Percentiles rank a stretch among this genome's conserved stretches.
These are phyloP conservation scores for Drosophila willistoni DNA, from an alignment of 1,140 invertebrate species.

Conservation along the genomic window DNA sequence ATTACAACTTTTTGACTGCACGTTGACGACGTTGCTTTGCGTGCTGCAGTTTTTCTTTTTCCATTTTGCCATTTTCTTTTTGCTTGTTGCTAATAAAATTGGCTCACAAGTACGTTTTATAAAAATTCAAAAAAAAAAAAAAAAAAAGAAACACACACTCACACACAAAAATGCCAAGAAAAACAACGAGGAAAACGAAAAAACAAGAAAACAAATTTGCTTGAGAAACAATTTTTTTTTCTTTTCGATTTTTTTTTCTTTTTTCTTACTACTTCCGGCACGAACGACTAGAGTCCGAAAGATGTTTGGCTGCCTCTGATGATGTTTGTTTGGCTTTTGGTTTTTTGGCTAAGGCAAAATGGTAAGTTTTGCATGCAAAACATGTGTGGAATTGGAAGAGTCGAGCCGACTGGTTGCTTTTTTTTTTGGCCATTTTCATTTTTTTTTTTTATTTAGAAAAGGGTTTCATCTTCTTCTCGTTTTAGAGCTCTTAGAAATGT, in stretches of 20 bases:
- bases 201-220: slow-evolving; percentile 49
- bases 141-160: neutral
- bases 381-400: slow-evolving; percentile 72
- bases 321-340: slow-evolving; percentile 23
- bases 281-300: slow-evolving; percentile 37
- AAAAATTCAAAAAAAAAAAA: slow-evolving; percentile 70
- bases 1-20: slow-evolving; percentile 68
- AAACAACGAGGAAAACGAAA: neutral
- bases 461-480: slow-evolving; percentile 9
- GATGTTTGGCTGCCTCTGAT: slow-evolving; percentile 13
- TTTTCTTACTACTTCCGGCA: slow-evolving; percentile 64
- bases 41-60: slow-evolving; percentile 10
- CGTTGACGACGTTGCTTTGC: slow-evolving; percentile 50
- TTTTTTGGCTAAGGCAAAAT: slow-evolving; percentile 13
- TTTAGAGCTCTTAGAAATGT: slow-evolving; percentile 10
- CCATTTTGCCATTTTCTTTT: slow-evolving; percentile 35
- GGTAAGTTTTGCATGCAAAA: slow-evolving; percentile 72
- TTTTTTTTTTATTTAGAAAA: slow-evolving; percentile 7
- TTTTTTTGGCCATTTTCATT: neutral
- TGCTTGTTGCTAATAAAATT: slow-evolving; percentile 49
- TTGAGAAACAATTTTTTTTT: slow-evolving; percentile 46
- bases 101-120: slow-evolving; percentile 69
- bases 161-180: neutral
- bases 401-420: slow-evolving; percentile 36
- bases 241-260: neutral